Evolutionary conservation across 2,888 invertebrate genomes (phyloP).

Genomic region (Meghimatium bilineatum): DNA sequence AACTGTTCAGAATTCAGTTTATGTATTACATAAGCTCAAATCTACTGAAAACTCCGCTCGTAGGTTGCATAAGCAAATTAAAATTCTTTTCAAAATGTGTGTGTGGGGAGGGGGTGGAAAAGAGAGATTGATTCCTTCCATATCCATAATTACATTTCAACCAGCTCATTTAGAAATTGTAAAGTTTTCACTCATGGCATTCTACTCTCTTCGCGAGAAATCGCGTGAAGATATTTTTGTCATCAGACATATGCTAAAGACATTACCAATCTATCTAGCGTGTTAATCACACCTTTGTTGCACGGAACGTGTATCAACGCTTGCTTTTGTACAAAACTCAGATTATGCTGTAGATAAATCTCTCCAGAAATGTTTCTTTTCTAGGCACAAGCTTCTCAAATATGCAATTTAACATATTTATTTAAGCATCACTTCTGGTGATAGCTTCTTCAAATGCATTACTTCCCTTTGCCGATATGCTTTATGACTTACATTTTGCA

Average conservation of each 20-base stretch:
- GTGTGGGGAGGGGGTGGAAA: no score
- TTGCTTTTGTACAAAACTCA: neutral
- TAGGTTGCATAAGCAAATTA: no score
- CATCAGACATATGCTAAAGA: neutral
- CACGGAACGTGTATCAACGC: no score
- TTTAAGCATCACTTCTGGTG: neutral
- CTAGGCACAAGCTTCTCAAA: neutral
- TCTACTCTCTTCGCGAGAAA: neutral
- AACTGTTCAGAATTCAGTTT: no score
- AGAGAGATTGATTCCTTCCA: neutral
- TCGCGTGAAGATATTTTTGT: neutral
- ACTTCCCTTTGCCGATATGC: neutral
- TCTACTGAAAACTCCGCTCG: no score
- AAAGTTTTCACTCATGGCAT: conserved; percentile 3
- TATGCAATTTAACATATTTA: conserved; percentile 9
- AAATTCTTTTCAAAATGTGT: no score
- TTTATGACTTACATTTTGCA: neutral
- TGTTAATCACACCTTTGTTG: neutral
- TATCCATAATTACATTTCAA: conserved; percentile 6
- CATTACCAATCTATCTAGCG: neutral
- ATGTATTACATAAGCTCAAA: no score
- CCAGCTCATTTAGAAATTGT: conserved; percentile 13
- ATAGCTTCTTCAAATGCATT: neutral
- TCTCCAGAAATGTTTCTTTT: neutral
- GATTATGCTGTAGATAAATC: neutral